These are phyloP conservation scores for Rhagologus leucostigma DNA, from an alignment of 2,113 vertebrate genomes.

Conservation along the genomic window DNA sequence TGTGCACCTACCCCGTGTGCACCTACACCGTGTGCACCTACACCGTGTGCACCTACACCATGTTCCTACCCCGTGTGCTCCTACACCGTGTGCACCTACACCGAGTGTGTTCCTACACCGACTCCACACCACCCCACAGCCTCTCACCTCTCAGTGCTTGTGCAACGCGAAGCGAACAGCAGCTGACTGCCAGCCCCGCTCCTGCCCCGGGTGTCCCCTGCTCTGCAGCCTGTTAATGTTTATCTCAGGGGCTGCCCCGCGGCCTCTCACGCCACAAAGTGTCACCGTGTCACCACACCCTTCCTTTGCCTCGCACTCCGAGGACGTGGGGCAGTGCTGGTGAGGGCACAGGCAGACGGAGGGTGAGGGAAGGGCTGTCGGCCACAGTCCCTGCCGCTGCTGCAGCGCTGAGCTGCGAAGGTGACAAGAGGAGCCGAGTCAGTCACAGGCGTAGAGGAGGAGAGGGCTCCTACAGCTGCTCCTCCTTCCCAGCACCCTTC, in stretches of 20 bases:
- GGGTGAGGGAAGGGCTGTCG: neutral
- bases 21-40: neutral
- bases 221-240: neutral
- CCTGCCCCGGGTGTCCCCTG: neutral
- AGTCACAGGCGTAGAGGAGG: neutral
- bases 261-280: neutral
- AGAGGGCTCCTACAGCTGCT: neutral
- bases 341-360: neutral
- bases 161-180: neutral
- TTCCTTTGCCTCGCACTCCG: accelerated
- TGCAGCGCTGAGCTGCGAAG: neutral
- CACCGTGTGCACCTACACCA: neutral
- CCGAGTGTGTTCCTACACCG: accelerated
- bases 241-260: neutral
- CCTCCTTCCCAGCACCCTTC: neutral
- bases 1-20: neutral
- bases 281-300: neutral
- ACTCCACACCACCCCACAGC: too few relatives aligned
- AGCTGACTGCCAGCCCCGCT: neutral
- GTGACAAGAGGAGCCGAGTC: neutral
- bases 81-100: neutral
- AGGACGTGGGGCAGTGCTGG: neutral
- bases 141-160: neutral
- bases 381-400: neutral
- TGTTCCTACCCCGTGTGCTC: accelerated